These are phyloP conservation scores for Drepanosiphum platanoidis DNA, from an alignment of 2,888 invertebrate species.

Conservation along the genomic window DNA sequence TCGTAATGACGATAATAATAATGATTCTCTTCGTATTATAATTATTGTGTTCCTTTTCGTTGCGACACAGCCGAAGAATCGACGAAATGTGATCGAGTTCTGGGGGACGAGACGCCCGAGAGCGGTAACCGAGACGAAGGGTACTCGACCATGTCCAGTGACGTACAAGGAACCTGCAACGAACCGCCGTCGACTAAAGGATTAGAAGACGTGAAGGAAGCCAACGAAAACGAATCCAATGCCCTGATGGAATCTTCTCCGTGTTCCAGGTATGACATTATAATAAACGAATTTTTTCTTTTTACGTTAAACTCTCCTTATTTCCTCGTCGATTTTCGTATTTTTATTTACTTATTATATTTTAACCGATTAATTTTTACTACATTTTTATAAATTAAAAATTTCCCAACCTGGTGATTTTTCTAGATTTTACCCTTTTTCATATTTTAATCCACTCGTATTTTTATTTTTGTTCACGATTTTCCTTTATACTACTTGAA, in stretches of 20 bases:
- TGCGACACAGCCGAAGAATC: conserved; percentile 60
- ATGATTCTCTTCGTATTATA: not conserved
- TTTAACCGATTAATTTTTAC: too few species aligned
- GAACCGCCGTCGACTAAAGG: conserved; percentile 72
- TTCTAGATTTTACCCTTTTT: too few species aligned
- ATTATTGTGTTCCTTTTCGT: not conserved
- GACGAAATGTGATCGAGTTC: conserved; percentile 60
- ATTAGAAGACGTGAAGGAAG: conserved; percentile 75
- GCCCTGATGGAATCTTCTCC: conserved; percentile 47
- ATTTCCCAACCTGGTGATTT: too few species aligned
- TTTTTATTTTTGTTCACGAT: too few species aligned
- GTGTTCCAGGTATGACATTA: conserved; percentile 44
- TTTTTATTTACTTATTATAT: too few species aligned
- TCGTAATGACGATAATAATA: not conserved
- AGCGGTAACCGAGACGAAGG: conserved; percentile 83
- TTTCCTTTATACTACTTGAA: too few species aligned
- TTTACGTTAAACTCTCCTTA: too few species aligned
- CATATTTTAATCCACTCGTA: too few species aligned
- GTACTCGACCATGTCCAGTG: conserved; percentile 85
- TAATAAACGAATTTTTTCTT: too few species aligned
- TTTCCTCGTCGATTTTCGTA: too few species aligned
- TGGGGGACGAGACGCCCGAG: conserved; percentile 79
- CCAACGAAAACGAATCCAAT: conserved; percentile 62
- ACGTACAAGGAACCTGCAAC: conserved; percentile 74
- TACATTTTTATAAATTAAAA: too few species aligned